Conservation (phyloP, 2,888 invertebrate genomes). For the Torymus aiolomorphi region DNA sequence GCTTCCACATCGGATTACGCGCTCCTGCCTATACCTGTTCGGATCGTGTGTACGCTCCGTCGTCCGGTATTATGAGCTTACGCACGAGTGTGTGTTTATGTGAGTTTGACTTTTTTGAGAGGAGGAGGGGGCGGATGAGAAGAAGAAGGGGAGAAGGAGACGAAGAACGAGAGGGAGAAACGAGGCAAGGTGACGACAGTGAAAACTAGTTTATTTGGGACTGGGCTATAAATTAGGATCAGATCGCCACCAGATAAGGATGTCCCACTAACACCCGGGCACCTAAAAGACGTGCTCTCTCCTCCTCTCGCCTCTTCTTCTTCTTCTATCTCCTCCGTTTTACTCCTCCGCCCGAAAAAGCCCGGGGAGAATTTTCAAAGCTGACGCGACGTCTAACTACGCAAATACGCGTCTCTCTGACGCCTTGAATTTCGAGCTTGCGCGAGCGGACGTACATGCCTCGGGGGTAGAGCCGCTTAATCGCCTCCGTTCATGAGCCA, state of each 20-base stretch:
- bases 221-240: conserved; percentile 76
- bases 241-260: conserved; percentile 75
- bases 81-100: not conserved
- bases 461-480: conserved; percentile 38
- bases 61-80: conserved; percentile 7
- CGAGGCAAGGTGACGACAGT: conserved; percentile 74
- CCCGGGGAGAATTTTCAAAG: conserved; percentile 1
- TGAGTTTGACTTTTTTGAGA: conserved; percentile 22
- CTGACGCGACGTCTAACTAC: too few species aligned
- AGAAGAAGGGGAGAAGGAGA: conserved; percentile 50
- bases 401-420: not conserved
- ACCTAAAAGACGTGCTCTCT: conserved; percentile 68
- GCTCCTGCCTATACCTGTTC: too few species aligned
- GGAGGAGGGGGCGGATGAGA: conserved; percentile 42
- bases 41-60: too few species aligned
- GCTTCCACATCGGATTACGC: too few species aligned
- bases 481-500: conserved; percentile 25
- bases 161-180: conserved; percentile 56
- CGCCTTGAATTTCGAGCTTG: conserved; percentile 8
- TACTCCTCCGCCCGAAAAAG: conserved; percentile 14
- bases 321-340: conserved; percentile 38
- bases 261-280: conserved; percentile 75
- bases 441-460: conserved; percentile 49
- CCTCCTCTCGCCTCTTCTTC: conserved; percentile 49
- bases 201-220: conserved; percentile 76